These are phyloP conservation scores for Sminthurides aquaticus DNA, from an alignment of 2,888 invertebrate species.

Conservation along the genomic window DNA sequence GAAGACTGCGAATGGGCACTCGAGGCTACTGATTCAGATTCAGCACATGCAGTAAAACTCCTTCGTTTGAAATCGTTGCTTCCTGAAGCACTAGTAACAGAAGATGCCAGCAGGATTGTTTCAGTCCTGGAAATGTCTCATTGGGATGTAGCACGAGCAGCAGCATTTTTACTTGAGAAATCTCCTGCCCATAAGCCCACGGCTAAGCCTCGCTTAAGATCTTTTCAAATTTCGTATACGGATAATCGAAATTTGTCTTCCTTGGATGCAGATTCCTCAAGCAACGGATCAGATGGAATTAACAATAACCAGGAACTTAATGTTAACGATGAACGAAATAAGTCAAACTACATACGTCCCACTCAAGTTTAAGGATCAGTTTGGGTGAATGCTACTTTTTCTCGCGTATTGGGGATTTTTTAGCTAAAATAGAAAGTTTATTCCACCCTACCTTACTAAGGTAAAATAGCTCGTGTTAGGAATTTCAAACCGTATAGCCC, in stretches of 20 bases:
- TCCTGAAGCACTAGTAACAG: constrained; percentile 37
- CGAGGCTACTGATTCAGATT: constrained; percentile 34
- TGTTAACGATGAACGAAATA: background rate
- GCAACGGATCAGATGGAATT: background rate
- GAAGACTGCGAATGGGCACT: constrained; percentile 41
- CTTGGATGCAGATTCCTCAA: background rate
- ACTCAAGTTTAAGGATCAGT: background rate
- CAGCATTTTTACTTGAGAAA: constrained; percentile 52
- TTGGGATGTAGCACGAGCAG: constrained; percentile 63
- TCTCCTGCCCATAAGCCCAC: background rate
- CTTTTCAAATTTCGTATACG: background rate
- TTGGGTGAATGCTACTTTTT: no score
- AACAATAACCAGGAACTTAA: background rate
- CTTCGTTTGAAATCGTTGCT: constrained; percentile 37
- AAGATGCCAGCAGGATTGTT: constrained; percentile 32
- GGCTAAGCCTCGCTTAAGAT: background rate
- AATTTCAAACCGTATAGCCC: no score
- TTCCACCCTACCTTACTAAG: no score
- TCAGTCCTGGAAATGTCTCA: constrained; percentile 52
- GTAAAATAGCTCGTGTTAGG: no score
- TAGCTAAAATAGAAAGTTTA: no score
- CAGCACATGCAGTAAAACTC: constrained; percentile 42
- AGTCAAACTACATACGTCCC: background rate
- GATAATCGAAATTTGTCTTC: background rate
- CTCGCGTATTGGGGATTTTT: no score